These are phyloP conservation scores for Zelostemma sp. DNA, from an alignment of 1,140 invertebrate species.

Conservation along the genomic window DNA sequence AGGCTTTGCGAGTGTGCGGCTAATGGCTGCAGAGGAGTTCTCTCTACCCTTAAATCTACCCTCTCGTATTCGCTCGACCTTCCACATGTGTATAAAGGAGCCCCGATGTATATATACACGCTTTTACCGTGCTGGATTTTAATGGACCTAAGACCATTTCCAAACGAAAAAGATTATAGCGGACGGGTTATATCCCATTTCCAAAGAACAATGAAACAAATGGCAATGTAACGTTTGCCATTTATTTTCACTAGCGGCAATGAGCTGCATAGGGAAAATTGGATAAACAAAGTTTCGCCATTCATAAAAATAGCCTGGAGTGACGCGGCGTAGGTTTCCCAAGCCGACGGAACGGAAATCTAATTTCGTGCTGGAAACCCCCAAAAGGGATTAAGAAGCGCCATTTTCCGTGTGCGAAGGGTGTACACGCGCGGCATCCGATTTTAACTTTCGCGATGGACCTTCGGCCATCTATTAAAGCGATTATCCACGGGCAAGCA, in stretches of 20 bases:
- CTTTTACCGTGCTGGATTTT: conserved; percentile 44
- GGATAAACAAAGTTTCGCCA: no score
- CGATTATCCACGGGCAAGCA: conserved; percentile 61
- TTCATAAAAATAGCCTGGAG: no score
- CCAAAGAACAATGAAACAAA: no score
- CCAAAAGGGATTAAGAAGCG: conserved; percentile 64
- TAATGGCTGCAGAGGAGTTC: conserved; percentile 66
- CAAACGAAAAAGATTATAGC: conserved; percentile 34
- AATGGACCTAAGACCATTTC: conserved; percentile 47
- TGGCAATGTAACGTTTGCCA: not conserved
- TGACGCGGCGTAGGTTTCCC: conserved; percentile 39
- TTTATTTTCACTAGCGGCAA: not conserved
- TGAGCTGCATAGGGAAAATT: no score
- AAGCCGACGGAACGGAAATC: conserved; percentile 60
- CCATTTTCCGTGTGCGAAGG: conserved; percentile 56
- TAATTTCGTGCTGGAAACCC: conserved; percentile 62
- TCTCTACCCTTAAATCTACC: conserved; percentile 65
- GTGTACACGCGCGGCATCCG: conserved; percentile 44
- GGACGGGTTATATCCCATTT: not conserved
- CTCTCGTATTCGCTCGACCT: conserved; percentile 48
- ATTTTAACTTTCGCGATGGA: conserved; percentile 65
- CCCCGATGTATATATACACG: conserved; percentile 43
- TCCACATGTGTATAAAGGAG: conserved; percentile 56
- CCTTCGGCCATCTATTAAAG: conserved; percentile 62
- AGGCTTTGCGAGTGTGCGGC: conserved; percentile 64